Conservation (phyloP, 2,888 invertebrate genomes). For the Pachymerium ferrugineum region DNA sequence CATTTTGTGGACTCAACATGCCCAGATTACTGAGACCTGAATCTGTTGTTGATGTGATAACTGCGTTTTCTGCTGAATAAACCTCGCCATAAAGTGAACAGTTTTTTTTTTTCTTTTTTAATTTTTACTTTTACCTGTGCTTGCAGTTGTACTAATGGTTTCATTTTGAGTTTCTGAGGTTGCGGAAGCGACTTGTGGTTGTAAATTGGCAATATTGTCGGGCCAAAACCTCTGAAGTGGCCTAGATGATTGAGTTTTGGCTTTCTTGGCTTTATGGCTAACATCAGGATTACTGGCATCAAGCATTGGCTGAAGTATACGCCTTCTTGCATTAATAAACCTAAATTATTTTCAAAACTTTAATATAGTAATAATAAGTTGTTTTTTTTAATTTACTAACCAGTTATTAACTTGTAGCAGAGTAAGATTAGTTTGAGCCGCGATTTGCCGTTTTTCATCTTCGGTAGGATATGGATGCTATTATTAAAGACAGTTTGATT, state of each 20-base stretch:
- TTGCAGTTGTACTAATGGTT: slow-evolving; percentile 30
- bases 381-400: slow-evolving; percentile 34
- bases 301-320: slow-evolving; percentile 88
- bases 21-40: slow-evolving; percentile 28
- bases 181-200: slow-evolving; percentile 34
- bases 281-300: slow-evolving; percentile 57
- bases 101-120: neutral
- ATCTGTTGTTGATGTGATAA: slow-evolving; percentile 36
- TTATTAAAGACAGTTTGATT: slow-evolving; percentile 38
- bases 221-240: slow-evolving; percentile 69
- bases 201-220: slow-evolving; percentile 56
- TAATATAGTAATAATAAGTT: neutral
- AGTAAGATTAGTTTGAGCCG: slow-evolving; percentile 81
- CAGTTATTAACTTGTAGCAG: slow-evolving; percentile 84
- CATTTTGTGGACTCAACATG: slow-evolving; percentile 34
- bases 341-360: slow-evolving; percentile 35
- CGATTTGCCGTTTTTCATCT: slow-evolving; percentile 85
- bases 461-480: slow-evolving; percentile 94
- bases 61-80: slow-evolving; percentile 35
- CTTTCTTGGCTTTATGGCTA: slow-evolving; percentile 50
- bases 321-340: slow-evolving; percentile 87
- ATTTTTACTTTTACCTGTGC: neutral
- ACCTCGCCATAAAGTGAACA: neutral
- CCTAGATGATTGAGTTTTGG: slow-evolving; percentile 49
- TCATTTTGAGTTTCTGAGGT: slow-evolving; percentile 33